These are phyloP conservation scores for Pheosia tremula DNA, from an alignment of 2,888 invertebrate species.

Conservation along the genomic window DNA sequence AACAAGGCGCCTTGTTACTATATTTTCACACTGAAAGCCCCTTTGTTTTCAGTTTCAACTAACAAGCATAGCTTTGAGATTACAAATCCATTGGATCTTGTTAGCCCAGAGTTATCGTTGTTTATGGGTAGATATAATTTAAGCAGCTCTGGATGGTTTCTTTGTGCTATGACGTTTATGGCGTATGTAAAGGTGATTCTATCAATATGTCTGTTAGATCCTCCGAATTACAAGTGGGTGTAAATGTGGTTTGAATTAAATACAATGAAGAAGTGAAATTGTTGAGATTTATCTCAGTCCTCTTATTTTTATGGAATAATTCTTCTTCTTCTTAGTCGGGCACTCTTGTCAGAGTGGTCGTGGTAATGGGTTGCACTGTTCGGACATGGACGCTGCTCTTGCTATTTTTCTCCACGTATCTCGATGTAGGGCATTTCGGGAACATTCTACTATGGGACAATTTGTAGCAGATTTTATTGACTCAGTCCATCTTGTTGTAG, in stretches of 20 bases:
- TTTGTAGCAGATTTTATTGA: too few species aligned
- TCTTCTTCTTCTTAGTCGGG: too few species aligned
- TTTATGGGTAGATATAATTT: constrained; percentile 47
- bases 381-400: too few species aligned
- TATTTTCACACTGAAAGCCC: constrained; percentile 67
- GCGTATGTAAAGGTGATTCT: neutral
- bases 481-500: too few species aligned
- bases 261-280: neutral
- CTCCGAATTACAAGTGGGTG: neutral
- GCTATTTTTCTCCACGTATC: too few species aligned
- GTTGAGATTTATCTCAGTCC: neutral
- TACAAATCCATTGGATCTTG: constrained; percentile 42
- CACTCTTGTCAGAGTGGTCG: too few species aligned
- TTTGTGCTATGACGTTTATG: constrained; percentile 29
- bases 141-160: constrained; percentile 20
- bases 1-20: constrained; percentile 67
- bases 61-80: constrained; percentile 55
- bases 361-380: too few species aligned
- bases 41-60: constrained; percentile 62
- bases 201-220: neutral
- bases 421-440: too few species aligned
- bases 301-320: neutral
- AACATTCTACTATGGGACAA: too few species aligned
- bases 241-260: neutral
- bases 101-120: constrained; percentile 42